phyloP scores from a whole-genome alignment of 2,113 vertebrate genomes.

The Mirza zaza region DNA sequence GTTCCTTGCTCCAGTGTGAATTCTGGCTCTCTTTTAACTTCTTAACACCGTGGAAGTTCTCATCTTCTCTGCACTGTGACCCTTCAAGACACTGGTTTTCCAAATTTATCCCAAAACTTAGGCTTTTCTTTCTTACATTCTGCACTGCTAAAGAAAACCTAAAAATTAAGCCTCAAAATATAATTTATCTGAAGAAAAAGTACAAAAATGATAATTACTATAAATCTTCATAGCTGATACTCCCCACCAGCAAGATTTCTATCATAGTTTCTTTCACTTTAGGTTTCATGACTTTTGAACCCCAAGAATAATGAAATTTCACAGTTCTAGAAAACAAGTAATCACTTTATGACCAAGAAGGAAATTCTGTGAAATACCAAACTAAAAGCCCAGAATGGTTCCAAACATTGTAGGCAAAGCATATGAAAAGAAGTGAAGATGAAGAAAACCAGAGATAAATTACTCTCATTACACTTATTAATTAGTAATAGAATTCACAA shows the following conservation, averaged over 20 bases:
- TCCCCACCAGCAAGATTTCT: background rate
- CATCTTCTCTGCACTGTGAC: background rate
- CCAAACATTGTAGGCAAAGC: background rate
- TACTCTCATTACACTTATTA: background rate
- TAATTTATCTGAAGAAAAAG: background rate
- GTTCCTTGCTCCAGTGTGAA: background rate
- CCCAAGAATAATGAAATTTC: background rate
- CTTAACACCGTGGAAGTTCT: background rate
- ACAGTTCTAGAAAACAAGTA: slow-evolving; percentile 20
- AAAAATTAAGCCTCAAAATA: background rate
- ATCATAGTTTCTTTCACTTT: background rate
- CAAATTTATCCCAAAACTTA: background rate
- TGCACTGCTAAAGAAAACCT: background rate
- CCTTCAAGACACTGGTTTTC: background rate
- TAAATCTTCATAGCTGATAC: background rate
- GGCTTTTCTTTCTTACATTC: background rate
- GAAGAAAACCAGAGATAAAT: background rate
- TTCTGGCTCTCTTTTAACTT: background rate
- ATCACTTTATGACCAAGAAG: background rate
- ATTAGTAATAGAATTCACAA: background rate
- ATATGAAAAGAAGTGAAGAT: background rate
- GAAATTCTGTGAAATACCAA: background rate
- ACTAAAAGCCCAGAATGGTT: background rate
- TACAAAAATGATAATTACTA: background rate
- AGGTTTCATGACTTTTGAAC: slow-evolving; percentile 25